Conservation (phyloP, 1,140 invertebrate genomes). For the Hestina assimilis region DNA sequence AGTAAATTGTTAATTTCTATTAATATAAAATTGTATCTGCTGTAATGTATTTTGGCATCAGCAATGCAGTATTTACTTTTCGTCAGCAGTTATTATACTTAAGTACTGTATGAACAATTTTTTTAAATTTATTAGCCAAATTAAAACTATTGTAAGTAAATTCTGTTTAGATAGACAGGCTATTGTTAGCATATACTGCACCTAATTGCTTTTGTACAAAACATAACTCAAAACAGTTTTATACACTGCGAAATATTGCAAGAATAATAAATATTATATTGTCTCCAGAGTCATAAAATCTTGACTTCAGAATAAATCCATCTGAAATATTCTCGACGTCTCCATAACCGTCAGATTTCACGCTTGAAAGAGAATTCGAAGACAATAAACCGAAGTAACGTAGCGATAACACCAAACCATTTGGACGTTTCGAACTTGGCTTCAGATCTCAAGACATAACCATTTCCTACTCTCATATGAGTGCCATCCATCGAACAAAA, state of each 20-base stretch:
- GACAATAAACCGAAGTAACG: conserved; percentile 54
- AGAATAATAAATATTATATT: not conserved
- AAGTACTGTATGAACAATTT: too few relatives aligned
- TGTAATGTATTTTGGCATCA: too few relatives aligned
- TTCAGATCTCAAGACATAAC: conserved; percentile 59
- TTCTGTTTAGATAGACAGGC: too few relatives aligned
- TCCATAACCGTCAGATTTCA: conserved; percentile 42
- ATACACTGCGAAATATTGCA: not conserved
- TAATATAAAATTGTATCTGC: too few relatives aligned
- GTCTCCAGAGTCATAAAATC: conserved; percentile 6
- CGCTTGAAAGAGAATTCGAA: conserved; percentile 35
- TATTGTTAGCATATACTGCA: too few relatives aligned
- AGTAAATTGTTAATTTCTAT: too few relatives aligned
- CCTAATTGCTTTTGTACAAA: too few relatives aligned
- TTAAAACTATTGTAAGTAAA: too few relatives aligned
- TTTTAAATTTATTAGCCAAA: too few relatives aligned
- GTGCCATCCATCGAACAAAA: conserved; percentile 52
- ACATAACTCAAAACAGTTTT: not conserved
- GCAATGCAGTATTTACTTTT: too few relatives aligned
- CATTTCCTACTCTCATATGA: conserved; percentile 69
- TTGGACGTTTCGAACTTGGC: conserved; percentile 52
- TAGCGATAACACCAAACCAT: conserved; percentile 49
- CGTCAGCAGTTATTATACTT: too few relatives aligned
- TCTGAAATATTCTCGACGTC: conserved; percentile 30
- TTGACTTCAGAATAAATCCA: conserved; percentile 32